Conservation (phyloP, 2,113 vertebrate genomes). For the Gadus macrocephalus region DNA sequence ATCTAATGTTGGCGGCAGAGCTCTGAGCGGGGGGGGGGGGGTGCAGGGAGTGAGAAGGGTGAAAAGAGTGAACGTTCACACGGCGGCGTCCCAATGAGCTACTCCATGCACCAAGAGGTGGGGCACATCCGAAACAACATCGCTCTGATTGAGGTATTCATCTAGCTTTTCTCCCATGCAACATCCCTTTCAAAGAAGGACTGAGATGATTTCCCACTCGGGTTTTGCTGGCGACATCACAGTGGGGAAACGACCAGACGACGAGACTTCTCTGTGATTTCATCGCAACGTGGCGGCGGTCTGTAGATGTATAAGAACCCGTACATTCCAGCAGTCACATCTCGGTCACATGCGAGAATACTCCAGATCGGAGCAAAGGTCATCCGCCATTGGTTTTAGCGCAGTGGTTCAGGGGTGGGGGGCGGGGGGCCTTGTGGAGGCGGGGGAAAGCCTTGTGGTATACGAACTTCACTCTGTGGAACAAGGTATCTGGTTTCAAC, state of each 20-base stretch:
- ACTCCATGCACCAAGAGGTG: too few relatives aligned
- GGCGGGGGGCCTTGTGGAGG: not conserved
- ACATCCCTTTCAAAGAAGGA: not conserved
- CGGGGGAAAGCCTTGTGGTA: not conserved
- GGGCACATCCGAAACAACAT: not conserved
- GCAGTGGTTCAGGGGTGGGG: too few relatives aligned
- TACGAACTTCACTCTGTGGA: conserved; percentile 20
- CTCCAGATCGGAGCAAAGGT: not conserved
- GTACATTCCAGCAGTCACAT: not conserved
- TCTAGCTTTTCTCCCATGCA: not conserved
- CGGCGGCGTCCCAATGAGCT: too few relatives aligned
- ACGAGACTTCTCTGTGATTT: too few relatives aligned
- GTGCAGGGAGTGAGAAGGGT: conserved; percentile 7
- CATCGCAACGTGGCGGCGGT: not conserved
- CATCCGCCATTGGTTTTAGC: not conserved
- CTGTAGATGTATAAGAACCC: not conserved
- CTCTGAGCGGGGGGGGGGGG: conserved; percentile 31
- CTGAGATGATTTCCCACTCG: not conserved
- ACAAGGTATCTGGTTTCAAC: conserved; percentile 52
- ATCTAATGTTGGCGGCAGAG: conserved; percentile 59
- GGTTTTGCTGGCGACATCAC: too few relatives aligned
- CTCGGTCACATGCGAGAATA: not conserved
- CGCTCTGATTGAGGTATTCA: not conserved
- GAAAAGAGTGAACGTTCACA: too few relatives aligned
- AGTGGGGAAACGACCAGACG: too few relatives aligned